These are phyloP conservation scores for Luscinia megarhynchos DNA, from an alignment of 2,797 vertebrate species.

Conservation along the genomic window DNA sequence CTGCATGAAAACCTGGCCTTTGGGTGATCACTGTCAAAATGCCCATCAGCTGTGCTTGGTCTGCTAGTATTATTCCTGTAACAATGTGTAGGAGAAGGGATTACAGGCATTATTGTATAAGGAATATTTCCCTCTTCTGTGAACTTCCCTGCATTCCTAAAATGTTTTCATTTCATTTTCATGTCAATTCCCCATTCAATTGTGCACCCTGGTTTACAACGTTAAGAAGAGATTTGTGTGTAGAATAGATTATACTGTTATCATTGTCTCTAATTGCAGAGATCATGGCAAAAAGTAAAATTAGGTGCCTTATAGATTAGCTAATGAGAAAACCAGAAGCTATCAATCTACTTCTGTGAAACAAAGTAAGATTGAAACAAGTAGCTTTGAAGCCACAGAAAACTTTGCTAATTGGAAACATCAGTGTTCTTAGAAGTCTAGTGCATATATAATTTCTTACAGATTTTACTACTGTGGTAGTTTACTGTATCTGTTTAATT, in stretches of 20 bases:
- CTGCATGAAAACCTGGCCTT: background rate
- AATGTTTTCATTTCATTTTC: background rate
- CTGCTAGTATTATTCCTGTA: background rate
- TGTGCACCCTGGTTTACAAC: background rate
- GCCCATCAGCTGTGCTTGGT: background rate
- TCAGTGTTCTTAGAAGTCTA: background rate
- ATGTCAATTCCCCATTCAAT: background rate
- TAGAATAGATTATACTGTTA: background rate
- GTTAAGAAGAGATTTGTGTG: background rate
- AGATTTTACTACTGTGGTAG: background rate
- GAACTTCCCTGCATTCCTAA: background rate
- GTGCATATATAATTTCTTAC: background rate
- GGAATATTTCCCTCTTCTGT: background rate
- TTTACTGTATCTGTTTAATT: background rate
- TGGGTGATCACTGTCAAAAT: background rate
- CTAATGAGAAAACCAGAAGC: background rate
- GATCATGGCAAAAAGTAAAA: background rate
- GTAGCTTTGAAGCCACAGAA: background rate
- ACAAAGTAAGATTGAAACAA: background rate
- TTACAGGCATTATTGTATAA: background rate
- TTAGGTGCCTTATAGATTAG: background rate
- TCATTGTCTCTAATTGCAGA: background rate
- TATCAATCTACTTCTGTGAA: background rate
- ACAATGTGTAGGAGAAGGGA: background rate
- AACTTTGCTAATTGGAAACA: background rate